Evolutionary conservation across 1,140 invertebrate species (phyloP), one percentile per base, ranked within the genome.

Genomic region (Rhopalosiphum maidis): DNA sequence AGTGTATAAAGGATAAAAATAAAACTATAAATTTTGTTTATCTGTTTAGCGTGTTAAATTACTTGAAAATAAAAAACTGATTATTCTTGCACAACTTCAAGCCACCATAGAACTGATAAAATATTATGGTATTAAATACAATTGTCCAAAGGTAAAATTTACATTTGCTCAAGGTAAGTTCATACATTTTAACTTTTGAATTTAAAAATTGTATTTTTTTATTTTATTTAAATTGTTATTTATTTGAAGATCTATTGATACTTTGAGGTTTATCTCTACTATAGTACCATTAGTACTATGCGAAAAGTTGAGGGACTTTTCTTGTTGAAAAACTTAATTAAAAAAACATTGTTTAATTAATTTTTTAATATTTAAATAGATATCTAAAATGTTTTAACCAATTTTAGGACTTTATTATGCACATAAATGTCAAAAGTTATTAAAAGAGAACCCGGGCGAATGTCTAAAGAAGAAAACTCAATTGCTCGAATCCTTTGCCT

Each of bases 361-460:
- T 68, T 68, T n/a, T 68, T 25, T 18, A 51, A 51, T 51, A 51
- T 51, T 51, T 51, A 51, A 51, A 51, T 18, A 51, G 0, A 51
- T 51, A 68, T 11, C 25, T 68, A 68, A 68, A 30, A 4, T 68
- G 25, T n/a, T 68, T 68, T 68, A n/a, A 68, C 30, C 1, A 30
- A 30, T 68, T 68, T 68, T 68, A 68, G 60, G 60, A n/a, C 4
- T 68, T 4, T n/a, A n/a, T 11, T 68, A 68, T 68, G 60, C 4
- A n/a, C 0, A n/a, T 11, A 15, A 0, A 3, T 68, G 60, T 30
- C 4, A 15, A 15, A 30, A n/a, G n/a, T 15, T 30, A 15, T 1
- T 15, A n/a, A 8, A 3, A 68, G 11, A 68, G 4, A 0, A 68
- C 30, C 11, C 0, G 30, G 60, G 60, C 0, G 11, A 68, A 0